These are phyloP conservation scores for Eudyptes chrysolophus DNA, from an alignment of 2,113 vertebrate genomes.

Conservation along the genomic window DNA sequence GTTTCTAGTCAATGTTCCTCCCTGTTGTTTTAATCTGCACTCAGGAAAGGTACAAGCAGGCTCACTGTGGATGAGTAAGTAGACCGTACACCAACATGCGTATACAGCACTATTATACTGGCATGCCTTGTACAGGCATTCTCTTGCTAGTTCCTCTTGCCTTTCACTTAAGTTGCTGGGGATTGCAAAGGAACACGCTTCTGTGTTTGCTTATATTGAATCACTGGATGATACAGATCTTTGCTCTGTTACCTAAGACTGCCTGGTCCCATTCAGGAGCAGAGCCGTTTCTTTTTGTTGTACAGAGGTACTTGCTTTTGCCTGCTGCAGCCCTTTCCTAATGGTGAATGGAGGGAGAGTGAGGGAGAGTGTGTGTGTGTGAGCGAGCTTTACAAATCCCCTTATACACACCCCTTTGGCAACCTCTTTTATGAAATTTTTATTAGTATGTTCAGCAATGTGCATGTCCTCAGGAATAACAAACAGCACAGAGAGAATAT, in stretches of 20 bases:
- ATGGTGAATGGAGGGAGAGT: background rate
- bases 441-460: constrained; percentile 69
- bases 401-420: constrained; percentile 30
- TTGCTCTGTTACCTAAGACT: background rate
- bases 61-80: background rate
- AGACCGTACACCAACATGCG: background rate
- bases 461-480: constrained; percentile 67
- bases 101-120: background rate
- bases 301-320: background rate
- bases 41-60: background rate
- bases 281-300: background rate
- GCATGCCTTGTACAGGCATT: background rate
- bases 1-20: background rate
- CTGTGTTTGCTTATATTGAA: background rate
- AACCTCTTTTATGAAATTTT: constrained; percentile 71
- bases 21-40: background rate
- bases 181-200: background rate
- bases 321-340: constrained; percentile 30
- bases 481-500: constrained; percentile 59
- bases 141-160: background rate
- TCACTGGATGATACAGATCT: background rate
- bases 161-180: background rate
- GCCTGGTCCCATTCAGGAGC: background rate
- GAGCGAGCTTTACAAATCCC: constrained; percentile 23
- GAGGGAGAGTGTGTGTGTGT: background rate